phyloP scores from a whole-genome alignment of 2,888 invertebrate genomes.

The Meloe dianella region DNA sequence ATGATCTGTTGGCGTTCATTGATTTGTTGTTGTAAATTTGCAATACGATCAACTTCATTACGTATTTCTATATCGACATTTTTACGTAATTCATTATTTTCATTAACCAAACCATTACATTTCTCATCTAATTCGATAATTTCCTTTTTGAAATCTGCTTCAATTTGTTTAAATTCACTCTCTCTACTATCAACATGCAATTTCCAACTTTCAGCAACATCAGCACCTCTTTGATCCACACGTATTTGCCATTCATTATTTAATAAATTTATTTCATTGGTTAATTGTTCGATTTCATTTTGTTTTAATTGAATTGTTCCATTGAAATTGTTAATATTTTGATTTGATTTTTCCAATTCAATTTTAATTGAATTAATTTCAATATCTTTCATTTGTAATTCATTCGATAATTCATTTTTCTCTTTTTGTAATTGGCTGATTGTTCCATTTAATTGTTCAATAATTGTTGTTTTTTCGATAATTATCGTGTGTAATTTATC shows the following conservation, averaged over 20 bases:
- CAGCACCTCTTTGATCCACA: slow-evolving; percentile 62
- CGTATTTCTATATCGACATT: slow-evolving; percentile 57
- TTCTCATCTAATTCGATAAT: slow-evolving; percentile 61
- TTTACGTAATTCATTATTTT: slow-evolving; percentile 57
- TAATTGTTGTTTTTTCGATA: slow-evolving; percentile 39
- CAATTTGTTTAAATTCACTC: slow-evolving; percentile 60
- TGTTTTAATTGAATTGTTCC: not conserved
- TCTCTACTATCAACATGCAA: slow-evolving; percentile 68
- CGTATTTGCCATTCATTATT: slow-evolving; percentile 43
- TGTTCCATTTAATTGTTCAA: slow-evolving; percentile 37
- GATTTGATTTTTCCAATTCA: slow-evolving; percentile 25
- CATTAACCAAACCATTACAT: slow-evolving; percentile 54
- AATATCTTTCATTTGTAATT: slow-evolving; percentile 51
- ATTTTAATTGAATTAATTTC: slow-evolving; percentile 24
- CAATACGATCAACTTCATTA: slow-evolving; percentile 54
- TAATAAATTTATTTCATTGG: not conserved
- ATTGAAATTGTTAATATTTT: not conserved
- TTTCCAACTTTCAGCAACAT: slow-evolving; percentile 75
- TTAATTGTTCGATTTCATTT: not conserved
- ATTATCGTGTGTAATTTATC: slow-evolving; percentile 28
- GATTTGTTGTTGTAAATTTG: slow-evolving; percentile 54
- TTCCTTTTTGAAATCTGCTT: too few species aligned
- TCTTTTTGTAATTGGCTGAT: too few species aligned
- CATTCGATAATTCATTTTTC: slow-evolving; percentile 48
- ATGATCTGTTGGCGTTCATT: slow-evolving; percentile 50